Evolutionary conservation across 2,797 vertebrate genomes (phyloP).

Genomic region (Enteromius mattozi): DNA sequence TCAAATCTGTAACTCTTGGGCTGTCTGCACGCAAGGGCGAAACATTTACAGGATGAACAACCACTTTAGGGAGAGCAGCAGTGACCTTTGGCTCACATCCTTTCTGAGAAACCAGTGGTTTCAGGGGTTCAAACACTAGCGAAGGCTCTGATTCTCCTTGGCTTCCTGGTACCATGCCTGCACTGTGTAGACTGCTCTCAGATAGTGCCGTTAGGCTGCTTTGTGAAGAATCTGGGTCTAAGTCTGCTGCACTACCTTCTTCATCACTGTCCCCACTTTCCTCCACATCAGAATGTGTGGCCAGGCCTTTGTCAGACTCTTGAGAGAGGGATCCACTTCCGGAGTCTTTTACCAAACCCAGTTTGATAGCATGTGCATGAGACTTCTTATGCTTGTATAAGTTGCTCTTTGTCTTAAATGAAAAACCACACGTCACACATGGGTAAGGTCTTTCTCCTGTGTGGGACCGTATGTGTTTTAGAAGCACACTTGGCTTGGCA

Average conservation of each 20-base stretch:
- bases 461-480: constrained; percentile 98
- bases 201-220: constrained; percentile 77
- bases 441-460: constrained; percentile 97
- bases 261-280: constrained; percentile 96
- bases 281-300: constrained; percentile 90
- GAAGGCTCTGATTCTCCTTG: constrained; percentile 74
- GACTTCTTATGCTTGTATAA: constrained; percentile 99
- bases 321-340: constrained; percentile 87
- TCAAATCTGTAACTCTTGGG: constrained; percentile 83
- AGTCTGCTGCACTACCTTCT: constrained; percentile 85
- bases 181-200: constrained; percentile 79
- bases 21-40: constrained; percentile 89
- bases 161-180: constrained; percentile 71
- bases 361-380: constrained; percentile 95
- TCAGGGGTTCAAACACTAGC: constrained; percentile 68
- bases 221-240: constrained; percentile 84
- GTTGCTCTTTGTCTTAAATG: constrained; percentile 99
- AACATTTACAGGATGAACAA: constrained; percentile 90
- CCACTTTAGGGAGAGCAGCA: constrained; percentile 90
- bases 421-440: constrained; percentile 96
- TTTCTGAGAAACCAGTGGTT: constrained; percentile 74
- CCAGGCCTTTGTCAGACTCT: constrained; percentile 91
- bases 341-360: constrained; percentile 91
- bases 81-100: constrained; percentile 81
- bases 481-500: constrained; percentile 96